These are phyloP conservation scores for Nemotelus pantherinus DNA, from an alignment of 2,888 invertebrate species.

Conservation along the genomic window DNA sequence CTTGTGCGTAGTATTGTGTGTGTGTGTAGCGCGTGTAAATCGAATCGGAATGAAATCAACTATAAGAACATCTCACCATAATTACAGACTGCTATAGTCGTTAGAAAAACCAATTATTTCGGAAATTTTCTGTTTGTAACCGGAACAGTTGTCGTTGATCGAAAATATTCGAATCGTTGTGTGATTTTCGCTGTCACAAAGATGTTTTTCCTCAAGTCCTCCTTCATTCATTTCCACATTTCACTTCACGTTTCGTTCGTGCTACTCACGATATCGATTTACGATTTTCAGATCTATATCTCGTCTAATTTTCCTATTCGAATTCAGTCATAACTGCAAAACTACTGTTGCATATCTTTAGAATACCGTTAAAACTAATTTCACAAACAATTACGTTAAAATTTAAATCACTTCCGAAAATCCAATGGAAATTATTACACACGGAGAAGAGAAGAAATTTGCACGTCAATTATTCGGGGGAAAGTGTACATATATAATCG, in stretches of 20 bases:
- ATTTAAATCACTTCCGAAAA: constrained; percentile 36
- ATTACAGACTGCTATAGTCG: background rate
- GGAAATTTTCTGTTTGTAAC: background rate
- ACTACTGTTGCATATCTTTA: background rate
- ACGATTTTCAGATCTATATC: constrained; percentile 50
- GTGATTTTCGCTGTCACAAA: constrained; percentile 11
- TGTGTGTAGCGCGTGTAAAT: too few relatives aligned
- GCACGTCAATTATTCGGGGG: constrained; percentile 38
- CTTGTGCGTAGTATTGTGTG: too few relatives aligned
- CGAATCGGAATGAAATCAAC: too few relatives aligned
- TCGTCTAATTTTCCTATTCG: constrained; percentile 23
- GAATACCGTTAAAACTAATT: constrained; percentile 1
- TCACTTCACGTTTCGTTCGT: constrained; percentile 49
- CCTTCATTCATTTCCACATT: constrained; percentile 36
- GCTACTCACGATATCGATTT: constrained; percentile 56
- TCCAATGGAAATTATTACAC: constrained; percentile 26
- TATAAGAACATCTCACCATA: constrained; percentile 2
- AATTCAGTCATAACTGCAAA: background rate
- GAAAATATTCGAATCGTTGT: background rate
- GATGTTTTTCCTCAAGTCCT: background rate
- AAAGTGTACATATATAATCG: constrained; percentile 22
- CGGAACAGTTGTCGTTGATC: background rate
- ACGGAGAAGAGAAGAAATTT: constrained; percentile 35
- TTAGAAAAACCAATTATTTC: background rate
- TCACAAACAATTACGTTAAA: constrained; percentile 27